Evolutionary conservation across 2,113 vertebrate species (phyloP), one percentile per base, ranked within the genome.

Genomic region (Machaerirhynchus nigripectus): DNA sequence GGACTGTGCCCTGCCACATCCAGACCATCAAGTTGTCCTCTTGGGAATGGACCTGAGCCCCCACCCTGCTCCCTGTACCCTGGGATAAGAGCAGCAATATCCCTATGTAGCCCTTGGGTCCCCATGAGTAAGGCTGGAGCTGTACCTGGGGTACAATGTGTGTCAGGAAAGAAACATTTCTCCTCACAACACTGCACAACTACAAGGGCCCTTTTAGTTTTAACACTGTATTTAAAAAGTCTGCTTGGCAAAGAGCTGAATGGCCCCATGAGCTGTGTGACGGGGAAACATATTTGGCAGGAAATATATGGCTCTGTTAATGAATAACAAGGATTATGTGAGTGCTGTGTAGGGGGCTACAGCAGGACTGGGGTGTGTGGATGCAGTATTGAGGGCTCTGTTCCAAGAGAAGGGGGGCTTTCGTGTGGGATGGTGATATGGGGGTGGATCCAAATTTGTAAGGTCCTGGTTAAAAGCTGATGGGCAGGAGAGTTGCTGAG

Each of bases 81-180:
- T 50, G 49, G 67, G 23, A 14, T 68, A 33, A 39, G 1, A 30
- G n/a, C 86, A 84, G 63, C 64, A 61, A 6, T 18, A 30, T 55
- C 57, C 40, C 55, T 4, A 1, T 1, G 0, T 44, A 6, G 15
- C 64, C 57, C 49, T 89, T 0, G 2, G 42, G 31, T 84, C 28
- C n/a, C 26, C 2, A 1, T 22, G 47, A 63, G 18, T 30, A 35
- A 53, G 24, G 53, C 67, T 26, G 23, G 60, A 65, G 31, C 33
- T 53, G 21, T 65, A 78, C 35, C 35, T 42, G 20, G 26, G 14
- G 23, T 87, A 40, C 33, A 64, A 10, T 13, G 1, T 19, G 31
- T 9, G 69, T 28, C 49, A 47, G n/a, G 52, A 67, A 55, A 87
- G 60, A 71, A 91, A 56, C 44, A 44, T 64, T 68, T 42, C 39